Evolutionary conservation across 35 echinoderm and acorn worm genomes (phyloP).

Genomic region (Chiridota heheva): DNA sequence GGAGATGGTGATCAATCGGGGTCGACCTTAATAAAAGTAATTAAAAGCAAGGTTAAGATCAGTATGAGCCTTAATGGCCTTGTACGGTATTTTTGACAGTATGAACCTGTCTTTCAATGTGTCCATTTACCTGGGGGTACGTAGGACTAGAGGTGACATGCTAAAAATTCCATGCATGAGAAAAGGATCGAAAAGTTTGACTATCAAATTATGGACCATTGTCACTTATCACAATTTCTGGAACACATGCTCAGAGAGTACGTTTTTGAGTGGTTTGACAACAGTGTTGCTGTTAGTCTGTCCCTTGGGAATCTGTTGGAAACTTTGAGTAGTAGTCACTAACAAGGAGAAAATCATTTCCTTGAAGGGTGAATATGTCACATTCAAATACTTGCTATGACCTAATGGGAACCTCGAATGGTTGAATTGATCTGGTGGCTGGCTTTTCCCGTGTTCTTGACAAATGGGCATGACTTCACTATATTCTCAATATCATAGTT

Average conservation of each 20-base stretch:
- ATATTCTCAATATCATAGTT: neutral
- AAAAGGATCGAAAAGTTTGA: constrained; percentile 42
- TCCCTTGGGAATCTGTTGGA: neutral
- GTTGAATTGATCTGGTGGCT: neutral
- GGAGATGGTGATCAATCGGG: neutral
- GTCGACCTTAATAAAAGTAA: neutral
- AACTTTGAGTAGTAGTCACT: constrained; percentile 46
- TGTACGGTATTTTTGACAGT: constrained; percentile 54
- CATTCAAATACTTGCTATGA: constrained; percentile 20
- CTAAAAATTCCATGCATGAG: constrained; percentile 37
- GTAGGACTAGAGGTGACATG: constrained; percentile 49
- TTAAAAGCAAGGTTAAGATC: constrained; percentile 37
- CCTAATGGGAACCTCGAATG: constrained; percentile 2
- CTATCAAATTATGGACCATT: constrained; percentile 62
- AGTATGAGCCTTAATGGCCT: neutral
- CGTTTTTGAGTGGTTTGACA: constrained; percentile 27
- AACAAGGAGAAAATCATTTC: constrained; percentile 14
- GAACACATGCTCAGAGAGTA: constrained; percentile 65
- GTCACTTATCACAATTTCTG: constrained; percentile 66
- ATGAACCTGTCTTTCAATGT: constrained; percentile 40
- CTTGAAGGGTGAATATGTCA: constrained; percentile 11
- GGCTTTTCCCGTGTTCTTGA: neutral
- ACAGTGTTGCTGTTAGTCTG: constrained; percentile 26
- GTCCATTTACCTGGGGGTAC: constrained; percentile 54
- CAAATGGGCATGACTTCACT: neutral